These are phyloP conservation scores for Meiosimyza decipiens DNA, from an alignment of 2,888 invertebrate genomes.

Conservation along the genomic window DNA sequence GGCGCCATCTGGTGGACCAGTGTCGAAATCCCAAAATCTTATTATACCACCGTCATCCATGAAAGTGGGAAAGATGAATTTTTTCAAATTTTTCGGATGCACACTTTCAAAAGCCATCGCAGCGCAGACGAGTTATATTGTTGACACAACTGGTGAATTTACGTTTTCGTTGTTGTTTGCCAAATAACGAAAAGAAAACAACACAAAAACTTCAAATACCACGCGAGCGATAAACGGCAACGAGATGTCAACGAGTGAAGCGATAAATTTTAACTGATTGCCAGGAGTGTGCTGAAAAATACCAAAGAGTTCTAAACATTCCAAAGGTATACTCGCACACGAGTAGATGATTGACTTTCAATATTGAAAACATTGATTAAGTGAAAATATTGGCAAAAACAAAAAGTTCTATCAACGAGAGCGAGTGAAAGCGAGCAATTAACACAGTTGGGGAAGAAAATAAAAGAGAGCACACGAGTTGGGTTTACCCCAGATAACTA, in stretches of 20 bases:
- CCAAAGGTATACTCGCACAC: too few relatives aligned
- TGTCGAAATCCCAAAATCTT: slow-evolving; percentile 60
- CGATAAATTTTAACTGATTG: slow-evolving; percentile 61
- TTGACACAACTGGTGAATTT: too few relatives aligned
- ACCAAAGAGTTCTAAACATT: slow-evolving; percentile 33
- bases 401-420: not conserved
- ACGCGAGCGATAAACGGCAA: slow-evolving; percentile 33
- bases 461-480: too few relatives aligned
- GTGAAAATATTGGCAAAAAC: slow-evolving; percentile 33
- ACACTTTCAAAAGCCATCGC: not conserved
- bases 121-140: too few relatives aligned
- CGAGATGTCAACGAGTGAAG: slow-evolving; percentile 56
- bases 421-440: not conserved
- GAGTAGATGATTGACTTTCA: too few relatives aligned
- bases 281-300: slow-evolving; percentile 48
- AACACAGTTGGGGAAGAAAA: not conserved
- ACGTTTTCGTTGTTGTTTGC: not conserved
- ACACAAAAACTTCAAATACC: slow-evolving; percentile 21
- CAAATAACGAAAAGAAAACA: not conserved
- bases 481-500: too few relatives aligned
- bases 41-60: slow-evolving; percentile 60
- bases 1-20: slow-evolving; percentile 46
- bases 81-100: slow-evolving; percentile 48
- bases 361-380: not conserved
- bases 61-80: slow-evolving; percentile 57